phyloP scores from a whole-genome alignment of 2,113 vertebrate genomes.

The Tympanuchus pallidicinctus region DNA sequence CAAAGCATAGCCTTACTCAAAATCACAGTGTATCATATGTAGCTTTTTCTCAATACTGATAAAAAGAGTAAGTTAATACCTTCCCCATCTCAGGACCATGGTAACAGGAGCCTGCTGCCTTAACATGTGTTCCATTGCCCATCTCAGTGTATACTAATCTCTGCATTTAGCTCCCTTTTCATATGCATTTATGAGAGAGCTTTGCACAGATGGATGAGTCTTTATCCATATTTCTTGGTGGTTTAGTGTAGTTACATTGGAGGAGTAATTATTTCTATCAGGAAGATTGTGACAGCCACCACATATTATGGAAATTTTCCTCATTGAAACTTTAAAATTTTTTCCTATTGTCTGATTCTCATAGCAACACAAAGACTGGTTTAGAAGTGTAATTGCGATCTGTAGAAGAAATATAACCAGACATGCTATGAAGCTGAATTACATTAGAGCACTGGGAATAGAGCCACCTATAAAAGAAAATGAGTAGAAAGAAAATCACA shows the following conservation, averaged over 20 bases:
- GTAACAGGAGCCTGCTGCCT: background rate
- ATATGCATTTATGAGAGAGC: slow-evolving; percentile 6
- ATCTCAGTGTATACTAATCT: background rate
- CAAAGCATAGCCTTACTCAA: background rate
- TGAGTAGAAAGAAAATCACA: slow-evolving; percentile 19
- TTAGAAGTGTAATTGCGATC: slow-evolving; percentile 53
- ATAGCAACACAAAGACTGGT: slow-evolving; percentile 29
- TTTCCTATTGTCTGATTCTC: slow-evolving; percentile 31
- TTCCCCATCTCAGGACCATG: background rate
- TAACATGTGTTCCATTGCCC: background rate
- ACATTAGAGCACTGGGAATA: background rate
- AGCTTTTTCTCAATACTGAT: background rate
- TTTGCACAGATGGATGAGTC: slow-evolving; percentile 16
- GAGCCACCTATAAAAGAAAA: slow-evolving; percentile 39
- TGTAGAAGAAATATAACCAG: slow-evolving; percentile 41
- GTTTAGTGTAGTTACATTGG: slow-evolving; percentile 28
- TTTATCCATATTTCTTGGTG: slow-evolving; percentile 8
- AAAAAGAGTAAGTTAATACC: background rate
- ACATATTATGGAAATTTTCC: slow-evolving; percentile 65
- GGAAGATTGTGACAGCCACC: slow-evolving; percentile 69
- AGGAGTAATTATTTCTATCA: slow-evolving; percentile 68
- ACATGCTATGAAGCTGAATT: slow-evolving; percentile 28
- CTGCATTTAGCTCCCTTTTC: slow-evolving; percentile 7
- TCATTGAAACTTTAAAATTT: background rate
- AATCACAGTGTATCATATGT: background rate